These are phyloP conservation scores for Clarias batrachus DNA, from an alignment of 2,113 vertebrate species.

Conservation along the genomic window DNA sequence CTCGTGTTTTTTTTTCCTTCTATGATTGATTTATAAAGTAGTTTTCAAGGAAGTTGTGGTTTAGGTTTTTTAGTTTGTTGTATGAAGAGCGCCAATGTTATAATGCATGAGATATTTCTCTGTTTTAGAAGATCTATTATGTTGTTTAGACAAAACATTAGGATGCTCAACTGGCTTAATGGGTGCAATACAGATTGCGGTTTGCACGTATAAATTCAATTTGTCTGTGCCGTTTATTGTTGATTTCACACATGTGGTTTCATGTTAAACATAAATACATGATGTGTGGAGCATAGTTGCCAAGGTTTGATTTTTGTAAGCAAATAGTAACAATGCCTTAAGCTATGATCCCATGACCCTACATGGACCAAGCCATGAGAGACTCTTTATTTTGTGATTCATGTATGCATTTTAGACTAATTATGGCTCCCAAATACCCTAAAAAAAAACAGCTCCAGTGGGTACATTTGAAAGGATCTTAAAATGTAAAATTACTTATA, in stretches of 20 bases:
- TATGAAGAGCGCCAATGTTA: slow-evolving; percentile 11
- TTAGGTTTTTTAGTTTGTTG: slow-evolving; percentile 10
- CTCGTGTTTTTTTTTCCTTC: background rate
- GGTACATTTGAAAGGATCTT: background rate
- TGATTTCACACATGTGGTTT: slow-evolving; percentile 1
- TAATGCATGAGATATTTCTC: background rate
- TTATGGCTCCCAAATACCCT: background rate
- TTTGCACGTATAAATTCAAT: slow-evolving; percentile 15
- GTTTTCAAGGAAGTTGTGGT: background rate
- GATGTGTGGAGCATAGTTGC: background rate
- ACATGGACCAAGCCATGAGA: background rate
- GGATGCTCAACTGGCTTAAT: slow-evolving; percentile 39
- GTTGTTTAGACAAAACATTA: slow-evolving; percentile 38
- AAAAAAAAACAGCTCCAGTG: background rate
- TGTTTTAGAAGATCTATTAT: slow-evolving; percentile 17
- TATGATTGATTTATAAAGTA: background rate
- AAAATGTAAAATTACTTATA: background rate
- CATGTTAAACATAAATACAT: background rate
- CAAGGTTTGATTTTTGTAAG: background rate
- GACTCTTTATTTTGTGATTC: slow-evolving; percentile 11
- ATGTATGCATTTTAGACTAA: background rate
- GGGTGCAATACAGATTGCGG: slow-evolving; percentile 34
- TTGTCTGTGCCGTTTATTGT: background rate
- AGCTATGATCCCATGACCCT: slow-evolving; percentile 21
- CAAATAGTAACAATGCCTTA: slow-evolving; percentile 8